These are phyloP conservation scores for Eupristina koningsbergeri DNA, from an alignment of 1,140 invertebrate species.

Conservation along the genomic window DNA sequence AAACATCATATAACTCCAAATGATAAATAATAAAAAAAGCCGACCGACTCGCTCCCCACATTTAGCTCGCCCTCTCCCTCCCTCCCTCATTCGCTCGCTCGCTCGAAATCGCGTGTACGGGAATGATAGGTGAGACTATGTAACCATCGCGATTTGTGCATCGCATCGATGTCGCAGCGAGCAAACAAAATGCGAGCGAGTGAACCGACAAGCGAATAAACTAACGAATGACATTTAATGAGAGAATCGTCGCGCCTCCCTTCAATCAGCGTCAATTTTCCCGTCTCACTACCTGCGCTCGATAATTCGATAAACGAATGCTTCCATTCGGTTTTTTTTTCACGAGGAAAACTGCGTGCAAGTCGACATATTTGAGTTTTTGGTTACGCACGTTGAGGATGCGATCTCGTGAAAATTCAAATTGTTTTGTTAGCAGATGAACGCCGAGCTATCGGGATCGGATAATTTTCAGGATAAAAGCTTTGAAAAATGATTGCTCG, in stretches of 20 bases:
- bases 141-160: conserved; percentile 23
- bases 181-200: conserved; percentile 45
- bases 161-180: conserved; percentile 22
- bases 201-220: conserved; percentile 57
- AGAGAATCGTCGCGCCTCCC: conserved; percentile 60
- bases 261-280: conserved; percentile 67
- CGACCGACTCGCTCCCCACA: background rate
- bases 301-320: conserved; percentile 65
- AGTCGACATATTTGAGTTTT: conserved; percentile 2
- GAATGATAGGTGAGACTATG: conserved; percentile 29
- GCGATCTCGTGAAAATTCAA: background rate
- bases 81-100: background rate
- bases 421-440: background rate
- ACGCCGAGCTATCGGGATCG: background rate
- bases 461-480: background rate
- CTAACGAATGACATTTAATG: conserved; percentile 70
- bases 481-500: background rate
- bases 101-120: background rate
- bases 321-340: conserved; percentile 7
- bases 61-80: background rate
- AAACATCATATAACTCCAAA: conserved; percentile 38
- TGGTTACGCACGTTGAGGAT: background rate
- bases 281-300: conserved; percentile 60
- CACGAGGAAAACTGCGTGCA: background rate
- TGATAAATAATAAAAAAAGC: conserved; percentile 45